These are phyloP conservation scores for Phyllotreta striolata DNA, from an alignment of 2,888 invertebrate genomes.

Conservation along the genomic window DNA sequence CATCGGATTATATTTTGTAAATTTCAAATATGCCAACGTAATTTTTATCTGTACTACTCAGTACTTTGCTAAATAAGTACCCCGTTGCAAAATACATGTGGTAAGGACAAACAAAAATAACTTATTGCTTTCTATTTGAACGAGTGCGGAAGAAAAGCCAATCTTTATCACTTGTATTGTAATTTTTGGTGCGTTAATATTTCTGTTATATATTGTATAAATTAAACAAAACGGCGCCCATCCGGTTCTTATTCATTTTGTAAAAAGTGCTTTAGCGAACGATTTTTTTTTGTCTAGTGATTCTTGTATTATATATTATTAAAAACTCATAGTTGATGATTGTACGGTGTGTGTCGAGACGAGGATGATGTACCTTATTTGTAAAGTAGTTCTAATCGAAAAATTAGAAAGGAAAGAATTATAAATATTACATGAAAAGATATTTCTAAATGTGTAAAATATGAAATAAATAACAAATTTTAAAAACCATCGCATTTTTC, in stretches of 20 bases:
- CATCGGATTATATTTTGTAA: too few relatives aligned
- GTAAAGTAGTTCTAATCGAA: constrained; percentile 59
- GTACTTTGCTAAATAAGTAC: not conserved
- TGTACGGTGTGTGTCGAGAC: constrained; percentile 56
- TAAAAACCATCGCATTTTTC: constrained; percentile 34
- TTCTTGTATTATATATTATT: constrained; percentile 55
- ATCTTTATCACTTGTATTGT: constrained; percentile 33
- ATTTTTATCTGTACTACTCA: too few relatives aligned
- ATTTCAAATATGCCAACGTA: too few relatives aligned
- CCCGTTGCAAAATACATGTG: constrained; percentile 12
- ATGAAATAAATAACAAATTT: constrained; percentile 57
- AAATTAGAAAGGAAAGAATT: constrained; percentile 56
- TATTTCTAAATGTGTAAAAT: constrained; percentile 63
- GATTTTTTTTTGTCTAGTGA: constrained; percentile 49
- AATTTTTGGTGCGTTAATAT: constrained; percentile 49
- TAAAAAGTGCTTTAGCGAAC: constrained; percentile 30
- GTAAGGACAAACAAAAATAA: constrained; percentile 24
- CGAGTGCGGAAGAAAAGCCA: constrained; percentile 11
- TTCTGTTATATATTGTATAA: constrained; percentile 46
- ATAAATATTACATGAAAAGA: constrained; percentile 59
- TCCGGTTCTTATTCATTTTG: constrained; percentile 33
- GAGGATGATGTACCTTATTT: constrained; percentile 60
- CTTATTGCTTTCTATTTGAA: constrained; percentile 17
- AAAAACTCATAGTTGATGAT: constrained; percentile 54
- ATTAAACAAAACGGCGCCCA: constrained; percentile 29